phyloP scores from a whole-genome alignment of 2,797 vertebrate species.

The Bucorvus abyssinicus region DNA sequence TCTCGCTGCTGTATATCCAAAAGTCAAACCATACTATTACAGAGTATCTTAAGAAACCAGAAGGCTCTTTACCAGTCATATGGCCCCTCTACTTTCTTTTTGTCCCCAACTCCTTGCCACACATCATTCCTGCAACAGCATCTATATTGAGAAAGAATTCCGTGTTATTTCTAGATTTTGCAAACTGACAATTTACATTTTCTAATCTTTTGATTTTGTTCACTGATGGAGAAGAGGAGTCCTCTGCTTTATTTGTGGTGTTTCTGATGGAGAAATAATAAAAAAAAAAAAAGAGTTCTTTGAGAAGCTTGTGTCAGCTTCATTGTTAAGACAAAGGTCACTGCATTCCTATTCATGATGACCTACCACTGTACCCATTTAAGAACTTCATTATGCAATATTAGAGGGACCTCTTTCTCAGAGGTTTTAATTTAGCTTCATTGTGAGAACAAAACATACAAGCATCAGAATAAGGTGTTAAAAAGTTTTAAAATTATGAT shows the following conservation, averaged over 20 bases:
- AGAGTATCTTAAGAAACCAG: not conserved
- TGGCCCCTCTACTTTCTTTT: not conserved
- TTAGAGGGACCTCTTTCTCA: conserved; percentile 60
- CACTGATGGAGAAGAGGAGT: conserved; percentile 44
- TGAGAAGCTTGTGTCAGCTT: conserved; percentile 48
- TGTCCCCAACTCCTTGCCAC: not conserved
- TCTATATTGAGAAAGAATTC: not conserved
- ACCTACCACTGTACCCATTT: conserved; percentile 60
- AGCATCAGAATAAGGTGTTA: not conserved
- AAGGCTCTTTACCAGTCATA: not conserved
- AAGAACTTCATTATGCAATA: conserved; percentile 53
- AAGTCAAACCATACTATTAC: not conserved
- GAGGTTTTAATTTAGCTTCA: conserved; percentile 56
- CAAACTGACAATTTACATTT: conserved; percentile 30
- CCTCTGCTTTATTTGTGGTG: conserved; percentile 21
- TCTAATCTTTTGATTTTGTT: conserved; percentile 51
- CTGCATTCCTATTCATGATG: conserved; percentile 52
- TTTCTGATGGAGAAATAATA: conserved; percentile 29
- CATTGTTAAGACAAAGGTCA: conserved; percentile 59
- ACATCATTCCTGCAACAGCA: not conserved
- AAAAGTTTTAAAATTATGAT: not conserved
- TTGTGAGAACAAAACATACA: conserved; percentile 33
- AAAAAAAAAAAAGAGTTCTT: conserved; percentile 26
- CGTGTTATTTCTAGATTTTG: not conserved
- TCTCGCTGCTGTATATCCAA: not conserved